Conservation (phyloP, 2,888 invertebrate genomes). For the Malthinus flaveolus region DNA sequence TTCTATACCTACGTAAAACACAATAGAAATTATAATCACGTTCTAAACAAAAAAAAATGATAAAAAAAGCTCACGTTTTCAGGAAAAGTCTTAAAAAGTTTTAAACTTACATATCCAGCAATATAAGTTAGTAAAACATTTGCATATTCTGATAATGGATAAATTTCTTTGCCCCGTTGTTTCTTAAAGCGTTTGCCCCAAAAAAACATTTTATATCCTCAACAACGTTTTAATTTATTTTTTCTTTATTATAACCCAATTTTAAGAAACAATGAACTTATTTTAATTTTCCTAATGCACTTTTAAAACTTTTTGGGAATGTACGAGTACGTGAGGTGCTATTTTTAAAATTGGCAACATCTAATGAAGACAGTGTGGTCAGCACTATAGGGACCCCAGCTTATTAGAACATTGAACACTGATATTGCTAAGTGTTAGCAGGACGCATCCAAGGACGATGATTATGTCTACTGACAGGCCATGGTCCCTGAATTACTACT, state of each 20-base stretch:
- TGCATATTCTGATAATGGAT: constrained; percentile 33
- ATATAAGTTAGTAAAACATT: constrained; percentile 38
- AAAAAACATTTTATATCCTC: constrained; percentile 5
- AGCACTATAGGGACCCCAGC: too few relatives aligned
- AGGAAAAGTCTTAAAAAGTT: constrained; percentile 14
- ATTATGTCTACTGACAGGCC: too few relatives aligned
- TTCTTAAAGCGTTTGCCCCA: constrained; percentile 13
- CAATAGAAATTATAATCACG: constrained; percentile 38
- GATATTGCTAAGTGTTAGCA: too few relatives aligned
- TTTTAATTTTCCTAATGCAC: too few relatives aligned
- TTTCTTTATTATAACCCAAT: too few relatives aligned
- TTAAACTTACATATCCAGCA: constrained; percentile 35
- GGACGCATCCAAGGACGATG: too few relatives aligned
- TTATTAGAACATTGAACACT: too few relatives aligned
- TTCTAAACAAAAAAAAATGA: constrained; percentile 31
- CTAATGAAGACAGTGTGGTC: too few relatives aligned
- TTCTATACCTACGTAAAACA: background rate
- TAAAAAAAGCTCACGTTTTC: constrained; percentile 18
- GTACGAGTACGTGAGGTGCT: too few relatives aligned
- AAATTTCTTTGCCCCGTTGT: constrained; percentile 20
- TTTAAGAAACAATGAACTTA: too few relatives aligned
- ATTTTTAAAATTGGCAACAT: too few relatives aligned
- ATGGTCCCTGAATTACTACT: too few relatives aligned
- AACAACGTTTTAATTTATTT: constrained; percentile 1
- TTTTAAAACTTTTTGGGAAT: background rate